Evolutionary conservation across 2,797 vertebrate genomes (phyloP), one percentile per base, ranked within the genome.

Genomic region (Spinus pinus): DNA sequence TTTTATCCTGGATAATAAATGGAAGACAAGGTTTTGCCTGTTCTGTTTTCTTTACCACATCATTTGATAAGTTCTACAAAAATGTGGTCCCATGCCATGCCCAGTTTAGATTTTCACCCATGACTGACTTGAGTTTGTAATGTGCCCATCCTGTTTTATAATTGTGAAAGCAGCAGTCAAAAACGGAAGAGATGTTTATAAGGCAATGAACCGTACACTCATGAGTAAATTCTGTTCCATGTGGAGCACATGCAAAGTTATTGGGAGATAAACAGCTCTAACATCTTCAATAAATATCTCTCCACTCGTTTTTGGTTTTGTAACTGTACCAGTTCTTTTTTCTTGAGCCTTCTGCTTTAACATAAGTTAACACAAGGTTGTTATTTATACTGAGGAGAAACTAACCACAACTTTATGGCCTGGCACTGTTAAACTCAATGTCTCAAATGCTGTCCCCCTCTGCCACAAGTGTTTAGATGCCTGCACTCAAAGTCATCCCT

Each of bases 1-100:
- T 70, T 81, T 90, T 83, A 21, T 41, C 24, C 31, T 73, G 35
- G 8, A 19, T 65, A 41, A 69, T 35, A 23, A 67, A 72, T 37
- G 22, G 60, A 47, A 54, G 9, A 30, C 3, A 69, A 65, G 15
- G 20, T 57, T 86, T 60, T 37, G 2, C 27, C 39, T 65, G 21
- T 37, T 53, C 30, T 62, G 0, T 62, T 69, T 74, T 57, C 61
- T 74, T 92, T 87, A 70, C 46, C 25, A 47, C 37, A 56, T 79
- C 25, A 47, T 81, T 66, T 71, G 30, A 27, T 27, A 64, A 39
- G n/a, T 66, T 67, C 53, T 85, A 12, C 17, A 60, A 44, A 74
- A 67, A 1, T 24, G 7, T 0, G 0, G n/a, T 54, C 9, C 22
- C 7, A 17, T 33, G 16, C 4, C 9, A 7, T 33, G 14, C 2